phyloP scores from a whole-genome alignment of 2,113 vertebrate genomes.

The Podarcis cretensis region DNA sequence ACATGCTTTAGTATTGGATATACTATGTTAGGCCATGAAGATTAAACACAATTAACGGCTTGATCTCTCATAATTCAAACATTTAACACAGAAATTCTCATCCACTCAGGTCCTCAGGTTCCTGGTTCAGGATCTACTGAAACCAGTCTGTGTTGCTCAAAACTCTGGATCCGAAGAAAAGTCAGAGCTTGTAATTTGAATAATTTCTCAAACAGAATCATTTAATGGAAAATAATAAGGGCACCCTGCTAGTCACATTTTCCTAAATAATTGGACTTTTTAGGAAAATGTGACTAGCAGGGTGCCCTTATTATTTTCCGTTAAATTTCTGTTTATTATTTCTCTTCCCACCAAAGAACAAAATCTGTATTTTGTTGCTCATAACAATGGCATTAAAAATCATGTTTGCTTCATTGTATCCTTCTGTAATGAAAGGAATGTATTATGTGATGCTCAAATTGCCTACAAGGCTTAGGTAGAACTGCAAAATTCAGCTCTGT shows the following conservation, averaged over 20 bases:
- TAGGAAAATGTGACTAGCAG: too few relatives aligned
- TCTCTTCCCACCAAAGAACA: background rate
- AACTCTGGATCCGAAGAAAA: background rate
- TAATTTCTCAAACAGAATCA: background rate
- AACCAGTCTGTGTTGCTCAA: background rate
- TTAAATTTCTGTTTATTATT: too few relatives aligned
- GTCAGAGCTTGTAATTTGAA: background rate
- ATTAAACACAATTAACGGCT: background rate
- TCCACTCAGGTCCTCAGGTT: background rate
- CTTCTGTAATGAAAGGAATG: constrained; percentile 4
- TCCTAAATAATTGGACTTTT: background rate
- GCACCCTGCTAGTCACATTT: background rate
- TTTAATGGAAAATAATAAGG: constrained; percentile 3
- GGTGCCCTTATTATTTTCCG: too few relatives aligned
- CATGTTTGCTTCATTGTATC: background rate
- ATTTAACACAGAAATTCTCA: constrained; percentile 5
- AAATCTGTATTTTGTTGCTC: background rate
- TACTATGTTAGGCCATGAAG: background rate
- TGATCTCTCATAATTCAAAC: background rate
- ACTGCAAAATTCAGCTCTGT: constrained; percentile 56
- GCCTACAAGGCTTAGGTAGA: constrained; percentile 43
- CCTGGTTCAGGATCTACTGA: background rate
- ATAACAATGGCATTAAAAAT: background rate
- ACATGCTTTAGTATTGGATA: background rate
- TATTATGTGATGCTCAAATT: constrained; percentile 47